Conservation (phyloP, 2,113 vertebrate species). For the Campylomormyrus tamandua region DNA sequence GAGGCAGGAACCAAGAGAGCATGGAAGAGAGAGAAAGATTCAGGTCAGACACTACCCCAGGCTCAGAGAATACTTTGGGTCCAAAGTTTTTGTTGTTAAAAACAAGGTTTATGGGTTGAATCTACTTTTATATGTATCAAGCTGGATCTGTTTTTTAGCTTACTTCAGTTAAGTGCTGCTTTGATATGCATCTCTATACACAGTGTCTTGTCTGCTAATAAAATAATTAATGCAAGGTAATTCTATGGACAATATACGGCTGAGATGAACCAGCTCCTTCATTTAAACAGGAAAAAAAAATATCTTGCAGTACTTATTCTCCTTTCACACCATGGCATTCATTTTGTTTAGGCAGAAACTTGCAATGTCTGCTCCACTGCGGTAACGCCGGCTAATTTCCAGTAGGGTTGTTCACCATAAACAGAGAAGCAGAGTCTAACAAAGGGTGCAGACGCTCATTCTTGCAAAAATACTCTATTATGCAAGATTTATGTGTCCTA, state of each 20-base stretch:
- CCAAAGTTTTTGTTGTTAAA: slow-evolving; percentile 12
- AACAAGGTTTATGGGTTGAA: neutral
- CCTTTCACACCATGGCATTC: neutral
- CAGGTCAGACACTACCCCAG: neutral
- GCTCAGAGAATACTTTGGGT: slow-evolving; percentile 2
- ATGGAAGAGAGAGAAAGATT: neutral
- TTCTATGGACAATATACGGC: neutral
- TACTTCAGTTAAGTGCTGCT: neutral
- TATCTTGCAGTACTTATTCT: neutral
- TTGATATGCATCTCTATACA: neutral
- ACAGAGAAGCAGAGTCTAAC: neutral
- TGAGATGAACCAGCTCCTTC: neutral
- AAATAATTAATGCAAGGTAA: neutral
- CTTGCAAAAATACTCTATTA: slow-evolving; percentile 5
- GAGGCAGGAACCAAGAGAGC: neutral
- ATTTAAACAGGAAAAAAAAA: neutral
- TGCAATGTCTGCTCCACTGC: neutral
- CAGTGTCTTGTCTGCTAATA: neutral
- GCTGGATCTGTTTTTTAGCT: neutral
- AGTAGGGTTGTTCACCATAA: neutral
- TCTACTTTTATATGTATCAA: neutral
- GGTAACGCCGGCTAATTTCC: neutral
- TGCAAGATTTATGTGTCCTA: neutral
- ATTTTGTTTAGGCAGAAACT: neutral
- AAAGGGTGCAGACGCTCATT: neutral